Base-by-base conservation (phyloP, 2,888 invertebrate genomes). In the Ceraclea dissimilis region DNA sequence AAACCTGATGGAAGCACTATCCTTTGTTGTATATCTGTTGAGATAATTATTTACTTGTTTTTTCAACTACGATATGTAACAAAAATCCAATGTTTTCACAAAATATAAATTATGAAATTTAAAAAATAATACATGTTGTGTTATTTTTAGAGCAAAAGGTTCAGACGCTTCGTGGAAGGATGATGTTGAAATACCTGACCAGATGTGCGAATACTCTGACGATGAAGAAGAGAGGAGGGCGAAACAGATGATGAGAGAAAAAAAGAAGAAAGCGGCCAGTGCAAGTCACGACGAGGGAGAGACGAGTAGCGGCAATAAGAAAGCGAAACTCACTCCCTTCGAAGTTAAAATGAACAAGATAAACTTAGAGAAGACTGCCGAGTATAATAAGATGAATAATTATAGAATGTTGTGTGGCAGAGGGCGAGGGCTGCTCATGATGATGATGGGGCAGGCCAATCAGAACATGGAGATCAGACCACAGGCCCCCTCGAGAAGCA, bases 91-190 rank as follows among this genome's bases (percentile, higher is more conserved):
- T n/a, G n/a, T n/a, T n/a, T n/a, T n/a, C n/a, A n/a, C n/a, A n/a
- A n/a, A n/a, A n/a, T n/a, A n/a, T n/a, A n/a, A n/a, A n/a, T n/a
- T n/a, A n/a, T n/a, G n/a, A n/a, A n/a, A n/a, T n/a, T n/a, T n/a
- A n/a, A n/a, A n/a, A n/a, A n/a, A n/a, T n/a, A n/a, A n/a, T n/a
- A n/a, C n/a, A n/a, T n/a, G n/a, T n/a, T n/a, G n/a, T n/a, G n/a
- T n/a, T n/a, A n/a, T 26, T 59, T 66, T 60, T 74, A 91, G 89
- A 69, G 70, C 84, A 55, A 89, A 86, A 71, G 94, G 93, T 4
- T 87, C 86, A 1, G 95, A 96, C 76, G 93, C 93, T 1, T 89
- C 91, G 1, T 93, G 92, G 88, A 80, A 86, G 63, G 80, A 90
- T 68, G 90, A 93, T 68, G 73, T 84, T 47, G 95, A 95, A 69